Percentiles rank a stretch among this genome's conserved stretches.
Conservation (phyloP, 2,888 invertebrate species). For the Rhaphigaster nebulosa region DNA sequence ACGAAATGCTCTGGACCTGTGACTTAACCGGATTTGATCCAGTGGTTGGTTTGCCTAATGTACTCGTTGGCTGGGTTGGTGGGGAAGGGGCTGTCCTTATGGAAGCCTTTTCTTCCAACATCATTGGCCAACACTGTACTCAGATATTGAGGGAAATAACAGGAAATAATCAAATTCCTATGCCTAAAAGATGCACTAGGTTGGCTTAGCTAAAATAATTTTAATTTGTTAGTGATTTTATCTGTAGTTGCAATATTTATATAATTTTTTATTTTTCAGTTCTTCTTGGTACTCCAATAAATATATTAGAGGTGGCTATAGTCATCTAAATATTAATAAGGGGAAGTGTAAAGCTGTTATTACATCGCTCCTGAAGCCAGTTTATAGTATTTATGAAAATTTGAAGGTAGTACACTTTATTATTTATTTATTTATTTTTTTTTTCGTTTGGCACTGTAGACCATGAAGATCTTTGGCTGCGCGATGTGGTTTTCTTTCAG, state of each 20-base stretch:
- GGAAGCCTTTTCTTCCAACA: conserved; percentile 72
- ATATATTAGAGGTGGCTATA: conserved; percentile 74
- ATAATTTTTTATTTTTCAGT: conserved; percentile 67
- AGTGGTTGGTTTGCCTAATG: conserved; percentile 70
- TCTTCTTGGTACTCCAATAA: conserved; percentile 74
- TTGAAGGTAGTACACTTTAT: conserved; percentile 14
- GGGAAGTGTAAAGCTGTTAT: conserved; percentile 69
- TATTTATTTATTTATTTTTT: not conserved
- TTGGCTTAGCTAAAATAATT: conserved; percentile 66
- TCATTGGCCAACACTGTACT: conserved; percentile 72
- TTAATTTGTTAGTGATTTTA: not conserved
- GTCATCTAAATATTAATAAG: conserved; percentile 72
- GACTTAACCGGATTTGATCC: conserved; percentile 78
- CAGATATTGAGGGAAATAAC: conserved; percentile 69
- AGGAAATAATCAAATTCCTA: conserved; percentile 70
- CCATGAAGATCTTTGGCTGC: too few relatives aligned
- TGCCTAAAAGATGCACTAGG: conserved; percentile 71
- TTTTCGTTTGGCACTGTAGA: too few relatives aligned
- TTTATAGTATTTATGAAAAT: conserved; percentile 39
- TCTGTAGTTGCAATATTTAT: not conserved
- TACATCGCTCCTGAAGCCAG: conserved; percentile 58
- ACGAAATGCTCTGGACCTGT: conserved; percentile 71
- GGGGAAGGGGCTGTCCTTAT: conserved; percentile 74
- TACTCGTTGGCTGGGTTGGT: conserved; percentile 78
- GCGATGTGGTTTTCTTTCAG: too few relatives aligned